These are phyloP conservation scores for Calameuta idolon DNA, from an alignment of 2,888 invertebrate genomes.

Conservation along the genomic window DNA sequence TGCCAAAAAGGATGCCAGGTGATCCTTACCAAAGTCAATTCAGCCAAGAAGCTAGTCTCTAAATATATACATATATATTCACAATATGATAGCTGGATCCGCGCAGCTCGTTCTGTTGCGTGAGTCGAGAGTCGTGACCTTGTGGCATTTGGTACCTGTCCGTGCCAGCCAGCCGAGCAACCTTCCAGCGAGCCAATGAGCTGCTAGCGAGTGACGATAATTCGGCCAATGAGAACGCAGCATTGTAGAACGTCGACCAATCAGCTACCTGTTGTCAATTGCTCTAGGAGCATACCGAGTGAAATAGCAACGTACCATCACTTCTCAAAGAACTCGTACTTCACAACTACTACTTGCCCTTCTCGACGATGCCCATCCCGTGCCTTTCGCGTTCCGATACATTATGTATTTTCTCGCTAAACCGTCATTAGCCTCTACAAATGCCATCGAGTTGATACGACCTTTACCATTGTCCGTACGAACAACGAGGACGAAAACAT, in stretches of 20 bases:
- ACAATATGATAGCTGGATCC: not conserved
- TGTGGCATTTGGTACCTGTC: slow-evolving; percentile 66
- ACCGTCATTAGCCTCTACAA: slow-evolving; percentile 44
- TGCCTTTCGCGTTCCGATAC: slow-evolving; percentile 36
- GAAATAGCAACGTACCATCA: slow-evolving; percentile 45
- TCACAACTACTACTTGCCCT: slow-evolving; percentile 3
- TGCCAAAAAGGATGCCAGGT: not conserved
- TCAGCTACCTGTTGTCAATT: not conserved
- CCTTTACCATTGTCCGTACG: slow-evolving; percentile 46
- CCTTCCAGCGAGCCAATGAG: not conserved
- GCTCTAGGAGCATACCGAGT: slow-evolving; percentile 26
- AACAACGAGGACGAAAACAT: not conserved
- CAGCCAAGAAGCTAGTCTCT: not conserved
- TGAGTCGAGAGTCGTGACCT: slow-evolving; percentile 62
- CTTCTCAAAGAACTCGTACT: slow-evolving; percentile 27
- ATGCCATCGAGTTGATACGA: slow-evolving; percentile 39
- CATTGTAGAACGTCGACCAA: not conserved
- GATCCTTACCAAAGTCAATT: not conserved
- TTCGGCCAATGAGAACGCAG: not conserved
- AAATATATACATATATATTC: not conserved
- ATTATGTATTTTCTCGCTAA: slow-evolving; percentile 41
- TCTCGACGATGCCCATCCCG: slow-evolving; percentile 25
- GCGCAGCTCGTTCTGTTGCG: slow-evolving; percentile 20
- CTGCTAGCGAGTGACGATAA: not conserved
- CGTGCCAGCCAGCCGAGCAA: slow-evolving; percentile 54